phyloP scores from a whole-genome alignment of 2,888 invertebrate genomes.

The Hofmannophila pseudospretella region DNA sequence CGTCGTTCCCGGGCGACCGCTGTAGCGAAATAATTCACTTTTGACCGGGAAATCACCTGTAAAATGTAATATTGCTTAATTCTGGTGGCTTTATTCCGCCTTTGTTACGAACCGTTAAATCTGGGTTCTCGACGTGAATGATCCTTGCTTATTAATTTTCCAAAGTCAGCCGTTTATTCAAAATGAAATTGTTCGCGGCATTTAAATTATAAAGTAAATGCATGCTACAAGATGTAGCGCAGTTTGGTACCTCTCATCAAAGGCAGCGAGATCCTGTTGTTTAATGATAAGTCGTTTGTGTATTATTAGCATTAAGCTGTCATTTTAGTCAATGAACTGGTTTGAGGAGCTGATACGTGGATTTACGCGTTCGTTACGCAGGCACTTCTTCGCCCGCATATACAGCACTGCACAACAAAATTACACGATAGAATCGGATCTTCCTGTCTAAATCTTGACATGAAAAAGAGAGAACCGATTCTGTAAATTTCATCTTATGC shows the following conservation, averaged over 20 bases:
- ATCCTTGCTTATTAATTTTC: conserved; percentile 16
- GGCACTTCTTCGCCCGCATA: conserved; percentile 33
- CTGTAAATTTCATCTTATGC: too few relatives aligned
- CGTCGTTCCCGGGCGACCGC: conserved; percentile 9
- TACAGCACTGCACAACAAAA: too few relatives aligned
- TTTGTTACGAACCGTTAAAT: conserved; percentile 16
- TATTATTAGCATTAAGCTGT: conserved; percentile 23
- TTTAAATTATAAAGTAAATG: conserved; percentile 2
- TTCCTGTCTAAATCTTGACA: too few relatives aligned
- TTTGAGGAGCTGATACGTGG: conserved; percentile 26
- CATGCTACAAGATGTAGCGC: not conserved
- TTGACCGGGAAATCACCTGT: conserved; percentile 29
- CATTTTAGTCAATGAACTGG: conserved; percentile 33
- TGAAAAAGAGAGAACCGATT: too few relatives aligned
- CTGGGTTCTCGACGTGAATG: conserved; percentile 12
- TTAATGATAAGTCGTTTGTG: conserved; percentile 17
- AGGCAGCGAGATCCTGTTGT: conserved; percentile 16
- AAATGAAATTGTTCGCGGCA: conserved; percentile 1
- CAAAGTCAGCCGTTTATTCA: conserved; percentile 1
- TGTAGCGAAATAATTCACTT: conserved; percentile 38
- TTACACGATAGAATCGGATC: too few relatives aligned
- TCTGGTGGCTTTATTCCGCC: conserved; percentile 31
- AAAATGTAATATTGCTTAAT: conserved; percentile 38
- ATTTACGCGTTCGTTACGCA: conserved; percentile 32
- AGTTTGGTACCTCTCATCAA: conserved; percentile 2